Conservation (phyloP, 2,888 invertebrate species). For the Parascotia fuliginaria region DNA sequence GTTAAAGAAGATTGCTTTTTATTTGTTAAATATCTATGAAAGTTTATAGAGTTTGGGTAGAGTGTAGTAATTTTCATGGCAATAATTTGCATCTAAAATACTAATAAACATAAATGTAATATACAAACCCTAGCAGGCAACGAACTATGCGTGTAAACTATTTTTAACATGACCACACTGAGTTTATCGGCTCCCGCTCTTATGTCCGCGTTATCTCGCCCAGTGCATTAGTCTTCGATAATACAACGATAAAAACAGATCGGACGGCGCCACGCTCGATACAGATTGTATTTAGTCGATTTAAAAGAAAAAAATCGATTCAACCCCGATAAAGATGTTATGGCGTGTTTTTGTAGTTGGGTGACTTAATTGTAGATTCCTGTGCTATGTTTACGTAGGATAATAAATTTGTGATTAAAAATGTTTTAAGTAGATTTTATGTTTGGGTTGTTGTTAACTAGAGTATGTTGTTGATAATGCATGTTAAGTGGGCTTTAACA, state of each 20-base stretch:
- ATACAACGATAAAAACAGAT: constrained; percentile 81
- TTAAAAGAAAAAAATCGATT: constrained; percentile 80
- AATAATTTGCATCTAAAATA: too few relatives aligned
- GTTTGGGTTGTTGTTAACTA: constrained; percentile 31
- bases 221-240: constrained; percentile 85
- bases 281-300: constrained; percentile 77
- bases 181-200: constrained; percentile 83
- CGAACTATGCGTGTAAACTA: constrained; percentile 83
- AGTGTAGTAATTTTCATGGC: too few relatives aligned
- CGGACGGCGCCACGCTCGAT: constrained; percentile 82
- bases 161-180: constrained; percentile 85
- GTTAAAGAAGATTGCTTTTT: not conserved
- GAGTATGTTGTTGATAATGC: constrained; percentile 30
- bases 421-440: constrained; percentile 51
- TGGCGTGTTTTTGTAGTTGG: constrained; percentile 74
- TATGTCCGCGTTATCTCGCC: constrained; percentile 77
- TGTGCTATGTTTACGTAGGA: constrained; percentile 61
- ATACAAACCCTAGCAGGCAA: constrained; percentile 55
- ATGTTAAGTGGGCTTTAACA: constrained; percentile 30
- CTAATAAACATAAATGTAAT: constrained; percentile 5
- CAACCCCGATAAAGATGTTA: constrained; percentile 79
- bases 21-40: too few relatives aligned
- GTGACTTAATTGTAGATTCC: constrained; percentile 82
- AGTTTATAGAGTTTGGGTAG: too few relatives aligned
- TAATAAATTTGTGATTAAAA: constrained; percentile 59